Base-by-base conservation (phyloP, 2,797 vertebrate species). In the Scomberomorus guttatus region DNA sequence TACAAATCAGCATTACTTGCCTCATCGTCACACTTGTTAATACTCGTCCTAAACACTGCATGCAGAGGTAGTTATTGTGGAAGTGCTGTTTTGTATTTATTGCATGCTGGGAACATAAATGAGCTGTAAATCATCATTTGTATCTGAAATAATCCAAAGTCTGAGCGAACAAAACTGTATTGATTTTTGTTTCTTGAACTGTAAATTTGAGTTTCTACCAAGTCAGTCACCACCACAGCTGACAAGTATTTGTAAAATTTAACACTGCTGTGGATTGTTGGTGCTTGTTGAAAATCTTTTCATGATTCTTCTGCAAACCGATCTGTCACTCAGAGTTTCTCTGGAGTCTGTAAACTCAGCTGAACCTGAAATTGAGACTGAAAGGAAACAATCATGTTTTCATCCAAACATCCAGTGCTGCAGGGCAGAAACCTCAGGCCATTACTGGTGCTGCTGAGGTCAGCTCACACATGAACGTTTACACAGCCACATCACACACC, bases 1-100 rank as follows among this genome's bases (percentile, higher is more conserved):
- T 70, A 84, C 87, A 84, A 84, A 89, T 86, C 84, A 83, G 63
- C 34, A 37, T 51, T 32, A 79, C 29, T 12, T 57, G 75, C 46
- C 61, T 71, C 60, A 61, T 65, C 66, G 12, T 55, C 22, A 29
- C 54, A 44, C 18, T 11, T 3, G 0, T 50, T 60, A 66, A 63
- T 12, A 44, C 44, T 52, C 39, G 29, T 65, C 22, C 58, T 37
- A 42, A 6, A 58, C 20, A 5, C 39, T 27, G 24, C 67, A 48
- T 25, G 51, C 10, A 51, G 25, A 75, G 42, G 51, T 18, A 2
- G 27, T 4, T 67, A 8, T 4, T 18, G 22, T 59, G 52, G 24
- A 34, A 39, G 32, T 14, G 6, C 8, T 39, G 29, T n/a, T 73
- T 24, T 44, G 32, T 44, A 13, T 37, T 34, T 27, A 15, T 37